These are phyloP conservation scores for Trichopria drosophilae DNA, from an alignment of 2,888 invertebrate genomes.

Conservation along the genomic window DNA sequence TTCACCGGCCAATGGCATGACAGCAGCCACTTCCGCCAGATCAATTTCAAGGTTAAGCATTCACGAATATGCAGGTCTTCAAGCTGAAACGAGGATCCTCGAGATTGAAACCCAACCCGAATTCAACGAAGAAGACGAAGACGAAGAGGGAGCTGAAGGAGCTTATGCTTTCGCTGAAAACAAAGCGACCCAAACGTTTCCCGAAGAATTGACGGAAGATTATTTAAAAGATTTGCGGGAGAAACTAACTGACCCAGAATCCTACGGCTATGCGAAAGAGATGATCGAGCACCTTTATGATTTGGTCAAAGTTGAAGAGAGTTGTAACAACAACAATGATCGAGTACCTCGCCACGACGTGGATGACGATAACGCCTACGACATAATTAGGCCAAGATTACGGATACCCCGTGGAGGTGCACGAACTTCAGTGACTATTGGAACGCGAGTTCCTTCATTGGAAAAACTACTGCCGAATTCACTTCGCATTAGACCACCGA, in stretches of 20 bases:
- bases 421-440: conserved; percentile 62
- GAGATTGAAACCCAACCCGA: conserved; percentile 56
- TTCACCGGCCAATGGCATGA: conserved; percentile 51
- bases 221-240: conserved; percentile 70
- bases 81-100: conserved; percentile 62
- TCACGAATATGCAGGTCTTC: conserved; percentile 67
- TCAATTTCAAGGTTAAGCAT: conserved; percentile 66
- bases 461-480: conserved; percentile 63
- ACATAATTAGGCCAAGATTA: conserved; percentile 61
- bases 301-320: conserved; percentile 72
- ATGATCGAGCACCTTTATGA: conserved; percentile 78
- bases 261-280: conserved; percentile 74
- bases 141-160: conserved; percentile 51
- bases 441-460: conserved; percentile 65
- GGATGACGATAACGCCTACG: conserved; percentile 66
- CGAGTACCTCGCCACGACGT: conserved; percentile 34
- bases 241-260: conserved; percentile 72
- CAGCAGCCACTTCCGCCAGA: conserved; percentile 63
- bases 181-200: conserved; percentile 72
- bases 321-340: conserved; percentile 63
- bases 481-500: conserved; percentile 45
- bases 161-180: conserved; percentile 60
- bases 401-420: conserved; percentile 35
- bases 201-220: conserved; percentile 75
- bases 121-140: conserved; percentile 43